Percentiles rank a stretch among this genome's conserved stretches.
Conservation (phyloP, 2,888 invertebrate species). For the Ormyrus labotus region DNA sequence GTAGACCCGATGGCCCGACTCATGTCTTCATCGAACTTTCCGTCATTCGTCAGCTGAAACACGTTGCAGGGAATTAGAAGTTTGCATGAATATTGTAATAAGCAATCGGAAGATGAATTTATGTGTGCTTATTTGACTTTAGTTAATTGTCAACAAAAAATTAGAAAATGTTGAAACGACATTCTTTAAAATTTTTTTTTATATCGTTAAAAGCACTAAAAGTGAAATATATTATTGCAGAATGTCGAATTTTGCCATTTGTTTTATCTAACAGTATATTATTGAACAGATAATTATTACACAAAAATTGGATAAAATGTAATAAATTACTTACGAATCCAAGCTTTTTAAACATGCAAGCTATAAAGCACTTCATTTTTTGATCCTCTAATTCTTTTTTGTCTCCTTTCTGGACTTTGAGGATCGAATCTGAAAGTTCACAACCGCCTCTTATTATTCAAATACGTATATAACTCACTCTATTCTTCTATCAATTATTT, state of each 20-base stretch:
- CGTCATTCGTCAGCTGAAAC: slow-evolving; percentile 28
- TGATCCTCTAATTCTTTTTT: slow-evolving; percentile 14
- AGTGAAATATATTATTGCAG: not conserved
- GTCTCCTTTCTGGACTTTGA: not conserved
- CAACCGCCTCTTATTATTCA: not conserved
- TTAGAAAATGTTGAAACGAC: not conserved
- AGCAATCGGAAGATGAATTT: too few species aligned
- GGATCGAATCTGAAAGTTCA: not conserved
- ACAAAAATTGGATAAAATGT: not conserved
- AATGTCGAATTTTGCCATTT: not conserved
- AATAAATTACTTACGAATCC: slow-evolving; percentile 40
- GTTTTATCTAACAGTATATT: too few species aligned
- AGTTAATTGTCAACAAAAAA: not conserved
- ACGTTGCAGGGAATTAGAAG: not conserved
- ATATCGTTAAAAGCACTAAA: too few species aligned
- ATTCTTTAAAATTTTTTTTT: not conserved
- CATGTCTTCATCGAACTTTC: slow-evolving; percentile 28
- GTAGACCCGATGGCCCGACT: not conserved
- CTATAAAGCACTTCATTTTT: slow-evolving; percentile 23
- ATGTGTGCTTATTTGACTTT: too few species aligned
- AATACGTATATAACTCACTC: too few species aligned
- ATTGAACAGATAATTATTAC: too few species aligned
- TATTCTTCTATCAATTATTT: too few species aligned
- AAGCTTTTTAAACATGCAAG: slow-evolving; percentile 39
- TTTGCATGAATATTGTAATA: too few species aligned